A percentile compares a stretch with the other conserved stretches of the same genome.
These are phyloP conservation scores for Bibio marci DNA, from an alignment of 2,888 invertebrate species.

Conservation along the genomic window DNA sequence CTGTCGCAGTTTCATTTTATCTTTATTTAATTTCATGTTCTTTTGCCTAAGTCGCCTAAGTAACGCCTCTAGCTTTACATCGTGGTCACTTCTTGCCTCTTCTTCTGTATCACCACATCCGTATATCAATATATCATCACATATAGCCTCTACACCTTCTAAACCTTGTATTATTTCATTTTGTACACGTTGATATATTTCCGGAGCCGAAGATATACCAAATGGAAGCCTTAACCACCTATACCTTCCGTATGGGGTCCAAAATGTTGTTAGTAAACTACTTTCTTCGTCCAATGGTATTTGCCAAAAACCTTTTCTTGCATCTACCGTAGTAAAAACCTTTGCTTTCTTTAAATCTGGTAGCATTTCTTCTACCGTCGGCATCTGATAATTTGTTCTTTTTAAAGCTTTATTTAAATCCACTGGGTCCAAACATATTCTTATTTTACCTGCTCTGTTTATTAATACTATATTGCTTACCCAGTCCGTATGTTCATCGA, in stretches of 20 bases:
- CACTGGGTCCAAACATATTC: slow-evolving; percentile 15
- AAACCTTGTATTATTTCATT: too few species aligned
- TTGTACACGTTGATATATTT: too few species aligned
- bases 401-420: slow-evolving; percentile 12
- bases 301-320: slow-evolving; percentile 11
- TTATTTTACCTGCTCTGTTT: slow-evolving; percentile 13
- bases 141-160: too few species aligned
- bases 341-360: slow-evolving; percentile 10
- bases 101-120: too few species aligned
- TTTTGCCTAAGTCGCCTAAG: too few species aligned
- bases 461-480: slow-evolving; percentile 12
- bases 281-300: slow-evolving; percentile 13
- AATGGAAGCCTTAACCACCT: slow-evolving; percentile 11
- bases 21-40: too few species aligned
- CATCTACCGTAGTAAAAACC: slow-evolving; percentile 13
- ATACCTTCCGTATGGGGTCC: slow-evolving; percentile 10
- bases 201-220: slow-evolving; percentile 12
- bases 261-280: slow-evolving; percentile 17
- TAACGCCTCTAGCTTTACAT: too few species aligned
- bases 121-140: too few species aligned
- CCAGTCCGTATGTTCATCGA: slow-evolving; percentile 8
- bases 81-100: too few species aligned
- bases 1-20: too few species aligned
- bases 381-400: slow-evolving; percentile 11
- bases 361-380: slow-evolving; percentile 12